These are phyloP conservation scores for Belgica antarctica DNA, from an alignment of 2,888 invertebrate species.

Conservation along the genomic window DNA sequence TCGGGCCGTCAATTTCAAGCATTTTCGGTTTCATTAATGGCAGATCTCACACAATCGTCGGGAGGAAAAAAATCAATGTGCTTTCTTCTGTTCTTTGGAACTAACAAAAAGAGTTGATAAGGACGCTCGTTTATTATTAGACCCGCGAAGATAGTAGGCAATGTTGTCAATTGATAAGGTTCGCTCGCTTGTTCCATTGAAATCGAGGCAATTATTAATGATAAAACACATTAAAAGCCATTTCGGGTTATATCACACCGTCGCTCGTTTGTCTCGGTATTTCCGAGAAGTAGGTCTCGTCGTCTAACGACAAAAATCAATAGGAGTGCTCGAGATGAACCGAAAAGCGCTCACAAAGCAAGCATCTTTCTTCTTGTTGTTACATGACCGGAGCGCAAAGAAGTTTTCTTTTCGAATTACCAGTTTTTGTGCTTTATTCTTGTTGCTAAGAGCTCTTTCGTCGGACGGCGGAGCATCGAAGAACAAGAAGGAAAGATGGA, in stretches of 20 bases:
- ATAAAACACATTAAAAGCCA: too few relatives aligned
- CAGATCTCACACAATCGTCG: background rate
- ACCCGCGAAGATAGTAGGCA: background rate
- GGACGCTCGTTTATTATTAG: constrained; percentile 17
- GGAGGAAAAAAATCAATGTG: constrained; percentile 17
- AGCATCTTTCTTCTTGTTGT: constrained; percentile 15
- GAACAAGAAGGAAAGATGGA: constrained; percentile 34
- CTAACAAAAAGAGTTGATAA: background rate
- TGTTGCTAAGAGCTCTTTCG: constrained; percentile 41
- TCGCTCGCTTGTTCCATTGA: background rate
- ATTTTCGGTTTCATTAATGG: constrained; percentile 8
- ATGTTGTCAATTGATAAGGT: constrained; percentile 2
- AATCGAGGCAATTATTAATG: too few relatives aligned
- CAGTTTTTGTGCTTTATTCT: constrained; percentile 4
- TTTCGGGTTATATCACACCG: constrained; percentile 11
- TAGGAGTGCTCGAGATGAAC: too few relatives aligned
- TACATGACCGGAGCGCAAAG: too few relatives aligned
- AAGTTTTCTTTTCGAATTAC: constrained; percentile 10
- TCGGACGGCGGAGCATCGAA: background rate
- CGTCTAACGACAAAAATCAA: constrained; percentile 5
- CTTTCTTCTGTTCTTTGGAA: background rate
- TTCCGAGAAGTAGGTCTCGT: background rate
- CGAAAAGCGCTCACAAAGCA: background rate
- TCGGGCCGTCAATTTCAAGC: too few relatives aligned
- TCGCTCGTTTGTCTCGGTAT: background rate